Percentiles rank a stretch among this genome's conserved stretches.
phyloP scores from a whole-genome alignment of 2,797 vertebrate genomes.

The Cyclopterus lumpus region DNA sequence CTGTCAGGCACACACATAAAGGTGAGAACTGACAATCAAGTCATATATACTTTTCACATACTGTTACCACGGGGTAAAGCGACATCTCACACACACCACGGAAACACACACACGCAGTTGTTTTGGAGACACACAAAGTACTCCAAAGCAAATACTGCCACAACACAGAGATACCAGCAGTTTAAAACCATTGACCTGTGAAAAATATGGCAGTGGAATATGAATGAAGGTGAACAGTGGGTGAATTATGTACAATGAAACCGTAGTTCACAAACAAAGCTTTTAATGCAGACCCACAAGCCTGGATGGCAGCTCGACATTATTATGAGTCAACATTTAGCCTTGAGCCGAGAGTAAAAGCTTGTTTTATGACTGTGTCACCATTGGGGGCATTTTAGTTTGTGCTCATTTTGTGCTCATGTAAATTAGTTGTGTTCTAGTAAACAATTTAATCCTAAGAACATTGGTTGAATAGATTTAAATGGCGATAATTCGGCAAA shows the following conservation, averaged over 20 bases:
- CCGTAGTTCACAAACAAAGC: conserved; percentile 12
- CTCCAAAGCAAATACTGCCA: background rate
- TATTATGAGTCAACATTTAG: conserved; percentile 48
- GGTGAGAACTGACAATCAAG: conserved; percentile 53
- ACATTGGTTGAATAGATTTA: background rate
- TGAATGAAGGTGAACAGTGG: conserved; percentile 9
- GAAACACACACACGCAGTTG: background rate
- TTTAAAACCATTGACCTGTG: conserved; percentile 21
- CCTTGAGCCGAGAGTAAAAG: conserved; percentile 35
- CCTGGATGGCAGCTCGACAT: conserved; percentile 31
- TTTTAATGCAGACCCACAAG: conserved; percentile 28
- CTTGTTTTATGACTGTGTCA: conserved; percentile 46
- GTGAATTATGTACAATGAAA: conserved; percentile 38
- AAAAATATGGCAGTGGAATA: conserved; percentile 11
- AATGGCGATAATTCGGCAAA: background rate
- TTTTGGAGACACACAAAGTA: conserved; percentile 2
- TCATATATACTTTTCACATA: conserved; percentile 45
- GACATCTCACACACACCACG: background rate
- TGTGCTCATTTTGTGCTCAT: background rate
- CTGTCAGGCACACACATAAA: conserved; percentile 53
- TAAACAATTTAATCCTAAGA: background rate
- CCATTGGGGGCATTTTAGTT: conserved; percentile 5
- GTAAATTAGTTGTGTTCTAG: background rate
- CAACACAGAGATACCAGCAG: background rate
- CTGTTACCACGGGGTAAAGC: conserved; percentile 11